Conservation (phyloP, 2,113 vertebrate species). For the Callospermophilus lateralis region DNA sequence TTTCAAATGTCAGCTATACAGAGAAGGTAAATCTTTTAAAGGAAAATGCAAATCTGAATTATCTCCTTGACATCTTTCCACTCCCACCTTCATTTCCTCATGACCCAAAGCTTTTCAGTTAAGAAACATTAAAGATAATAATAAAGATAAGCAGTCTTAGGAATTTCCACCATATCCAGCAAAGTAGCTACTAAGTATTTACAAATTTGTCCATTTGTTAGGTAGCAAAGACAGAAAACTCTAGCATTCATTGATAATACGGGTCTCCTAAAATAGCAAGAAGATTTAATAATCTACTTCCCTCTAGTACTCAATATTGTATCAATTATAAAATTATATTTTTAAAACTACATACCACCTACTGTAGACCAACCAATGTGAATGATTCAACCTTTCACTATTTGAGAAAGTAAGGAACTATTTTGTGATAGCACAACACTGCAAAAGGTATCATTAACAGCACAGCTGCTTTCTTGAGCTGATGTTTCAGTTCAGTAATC, state of each 20-base stretch:
- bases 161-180: neutral
- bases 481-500: slow-evolving; percentile 6
- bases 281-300: neutral
- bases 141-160: slow-evolving; percentile 38
- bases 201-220: slow-evolving; percentile 33
- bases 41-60: slow-evolving; percentile 58
- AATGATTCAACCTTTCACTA: neutral
- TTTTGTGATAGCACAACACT: neutral
- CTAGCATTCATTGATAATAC: neutral
- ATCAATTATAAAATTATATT: neutral
- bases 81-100: neutral
- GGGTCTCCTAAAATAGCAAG: neutral
- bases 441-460: no score
- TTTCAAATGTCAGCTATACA: slow-evolving; percentile 52
- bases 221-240: neutral
- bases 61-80: slow-evolving; percentile 30
- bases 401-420: slow-evolving; percentile 22
- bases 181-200: slow-evolving; percentile 27
- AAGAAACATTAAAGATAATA: slow-evolving; percentile 24
- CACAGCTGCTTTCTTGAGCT: slow-evolving; percentile 20
- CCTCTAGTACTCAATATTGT: neutral
- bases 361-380: neutral
- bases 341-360: neutral
- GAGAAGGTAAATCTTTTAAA: slow-evolving; percentile 49
- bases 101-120: slow-evolving; percentile 25